These are phyloP conservation scores for Corella eumyota DNA, from an alignment of 23 tunicate genomes.

Conservation along the genomic window DNA sequence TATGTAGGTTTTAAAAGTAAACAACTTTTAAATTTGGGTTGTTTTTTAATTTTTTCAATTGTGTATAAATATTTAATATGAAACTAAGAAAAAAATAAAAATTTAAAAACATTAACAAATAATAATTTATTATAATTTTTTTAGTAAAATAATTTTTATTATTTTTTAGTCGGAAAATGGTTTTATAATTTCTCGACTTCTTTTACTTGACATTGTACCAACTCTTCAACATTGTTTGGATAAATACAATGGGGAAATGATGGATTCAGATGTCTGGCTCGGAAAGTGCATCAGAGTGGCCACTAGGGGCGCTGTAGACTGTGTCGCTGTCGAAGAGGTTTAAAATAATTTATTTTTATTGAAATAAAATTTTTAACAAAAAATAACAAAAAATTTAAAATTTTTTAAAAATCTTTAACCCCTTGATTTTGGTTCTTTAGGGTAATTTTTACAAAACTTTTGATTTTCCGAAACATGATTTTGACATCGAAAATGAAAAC, in stretches of 20 bases:
- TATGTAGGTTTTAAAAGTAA: too few species aligned
- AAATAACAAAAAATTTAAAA: not conserved
- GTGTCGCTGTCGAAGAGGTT: conserved; percentile 65
- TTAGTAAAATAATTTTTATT: too few species aligned
- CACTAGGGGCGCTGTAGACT: conserved; percentile 79
- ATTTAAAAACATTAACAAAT: too few species aligned
- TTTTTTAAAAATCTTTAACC: too few species aligned
- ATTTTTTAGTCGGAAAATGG: conserved; percentile 60
- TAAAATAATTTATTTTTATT: conserved; percentile 1
- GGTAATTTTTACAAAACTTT: conserved; percentile 31
- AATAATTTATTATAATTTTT: too few species aligned
- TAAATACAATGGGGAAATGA: conserved; percentile 9
- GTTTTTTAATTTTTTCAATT: too few species aligned
- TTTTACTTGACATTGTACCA: conserved; percentile 48
- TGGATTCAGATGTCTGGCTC: conserved; percentile 56
- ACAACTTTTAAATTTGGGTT: too few species aligned
- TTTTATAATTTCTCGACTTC: conserved; percentile 61
- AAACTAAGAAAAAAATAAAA: too few species aligned
- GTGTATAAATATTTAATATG: too few species aligned
- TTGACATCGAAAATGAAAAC: conserved; percentile 53
- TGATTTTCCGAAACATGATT: conserved; percentile 6
- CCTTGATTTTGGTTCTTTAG: too few species aligned
- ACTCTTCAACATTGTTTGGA: conserved; percentile 23
- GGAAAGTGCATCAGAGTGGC: conserved; percentile 78
- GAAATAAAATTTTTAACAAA: not conserved